Evolutionary conservation across 2,113 vertebrate species (phyloP).

Genomic region (Peromyscus leucopus): DNA sequence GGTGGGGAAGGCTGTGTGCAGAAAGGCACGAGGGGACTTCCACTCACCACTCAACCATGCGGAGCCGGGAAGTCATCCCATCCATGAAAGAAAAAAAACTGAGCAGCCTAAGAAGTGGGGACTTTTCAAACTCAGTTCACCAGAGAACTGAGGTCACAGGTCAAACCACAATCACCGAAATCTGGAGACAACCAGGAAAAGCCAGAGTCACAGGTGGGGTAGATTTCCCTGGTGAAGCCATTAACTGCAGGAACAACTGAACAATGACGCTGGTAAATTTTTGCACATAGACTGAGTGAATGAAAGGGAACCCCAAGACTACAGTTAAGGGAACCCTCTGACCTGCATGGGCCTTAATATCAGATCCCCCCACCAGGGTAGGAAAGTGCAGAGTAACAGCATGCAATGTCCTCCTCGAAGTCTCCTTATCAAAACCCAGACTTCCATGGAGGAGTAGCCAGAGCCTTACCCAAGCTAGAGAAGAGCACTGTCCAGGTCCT

Average conservation of each 20-base stretch:
- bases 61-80: not conserved
- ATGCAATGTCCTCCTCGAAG: not conserved
- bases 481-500: not conserved
- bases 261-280: rapidly evolving
- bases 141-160: not conserved
- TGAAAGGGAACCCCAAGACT: not conserved
- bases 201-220: not conserved
- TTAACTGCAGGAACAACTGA: not conserved
- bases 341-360: not conserved
- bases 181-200: not conserved
- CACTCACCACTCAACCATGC: not conserved
- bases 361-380: not conserved
- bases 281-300: not conserved
- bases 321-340: not conserved
- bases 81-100: not conserved
- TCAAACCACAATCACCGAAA: not conserved
- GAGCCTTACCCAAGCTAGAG: not conserved
- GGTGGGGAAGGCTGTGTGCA: not conserved
- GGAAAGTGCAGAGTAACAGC: not conserved
- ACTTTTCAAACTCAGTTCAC: not conserved
- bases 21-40: not conserved
- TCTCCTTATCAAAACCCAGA: not conserved
- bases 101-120: not conserved
- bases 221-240: not conserved
- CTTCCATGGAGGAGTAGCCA: not conserved